phyloP scores from a whole-genome alignment of 64 coral and sea anemone species.

The Dendrophyllia cribrosa region DNA sequence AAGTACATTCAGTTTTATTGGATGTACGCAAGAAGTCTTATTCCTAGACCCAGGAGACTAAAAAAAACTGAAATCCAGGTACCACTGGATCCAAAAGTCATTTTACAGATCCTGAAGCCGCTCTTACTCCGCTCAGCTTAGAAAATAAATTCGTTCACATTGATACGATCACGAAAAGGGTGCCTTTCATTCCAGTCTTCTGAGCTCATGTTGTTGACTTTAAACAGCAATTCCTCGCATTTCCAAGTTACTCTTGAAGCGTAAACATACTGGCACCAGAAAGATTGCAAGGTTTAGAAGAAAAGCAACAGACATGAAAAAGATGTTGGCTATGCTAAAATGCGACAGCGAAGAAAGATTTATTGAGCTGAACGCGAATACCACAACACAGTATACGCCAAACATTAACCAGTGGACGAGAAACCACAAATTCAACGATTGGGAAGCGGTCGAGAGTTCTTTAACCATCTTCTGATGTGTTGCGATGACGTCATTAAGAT shows the following conservation, averaged over 20 bases:
- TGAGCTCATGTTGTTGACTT: constrained; percentile 4
- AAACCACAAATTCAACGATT: background rate
- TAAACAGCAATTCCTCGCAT: background rate
- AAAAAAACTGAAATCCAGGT: constrained; percentile 37
- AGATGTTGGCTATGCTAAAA: background rate
- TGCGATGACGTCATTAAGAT: background rate
- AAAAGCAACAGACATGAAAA: background rate
- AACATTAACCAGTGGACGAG: background rate
- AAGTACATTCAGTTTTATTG: background rate
- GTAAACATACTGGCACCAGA: background rate
- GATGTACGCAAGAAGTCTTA: background rate
- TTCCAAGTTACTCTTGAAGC: constrained; percentile 10
- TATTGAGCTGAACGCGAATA: background rate
- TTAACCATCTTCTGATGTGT: background rate
- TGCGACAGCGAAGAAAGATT: background rate
- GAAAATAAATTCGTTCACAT: constrained; percentile 12
- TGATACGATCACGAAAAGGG: constrained; percentile 26
- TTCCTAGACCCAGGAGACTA: background rate
- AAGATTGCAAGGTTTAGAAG: background rate
- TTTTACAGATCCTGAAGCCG: constrained; percentile 7
- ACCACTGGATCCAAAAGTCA: constrained; percentile 36
- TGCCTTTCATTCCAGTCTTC: background rate
- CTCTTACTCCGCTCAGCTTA: constrained; percentile 30
- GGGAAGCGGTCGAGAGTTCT: background rate
- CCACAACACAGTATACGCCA: background rate